A percentile compares a stretch with the other conserved stretches of the same genome.
Conservation (phyloP, 2,888 invertebrate genomes). For the Andricus curvator region DNA sequence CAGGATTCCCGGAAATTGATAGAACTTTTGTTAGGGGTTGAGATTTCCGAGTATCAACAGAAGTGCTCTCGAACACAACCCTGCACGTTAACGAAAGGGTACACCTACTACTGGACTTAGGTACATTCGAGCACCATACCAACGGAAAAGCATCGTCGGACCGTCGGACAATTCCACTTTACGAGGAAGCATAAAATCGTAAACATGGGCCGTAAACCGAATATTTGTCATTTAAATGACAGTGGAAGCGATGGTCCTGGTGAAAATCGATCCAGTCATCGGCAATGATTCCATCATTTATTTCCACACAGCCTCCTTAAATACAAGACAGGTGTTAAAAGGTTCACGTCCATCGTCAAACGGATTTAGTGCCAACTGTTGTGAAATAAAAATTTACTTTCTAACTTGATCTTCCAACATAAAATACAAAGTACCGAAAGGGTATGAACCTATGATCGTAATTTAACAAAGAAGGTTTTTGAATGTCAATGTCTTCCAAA, state of each 20-base stretch:
- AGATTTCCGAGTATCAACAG: neutral
- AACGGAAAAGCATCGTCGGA: constrained; percentile 43
- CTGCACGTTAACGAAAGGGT: constrained; percentile 40
- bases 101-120: constrained; percentile 24
- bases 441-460: no score
- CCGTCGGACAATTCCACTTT: constrained; percentile 67
- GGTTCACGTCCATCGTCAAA: constrained; percentile 8
- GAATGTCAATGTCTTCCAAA: neutral
- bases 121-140: constrained; percentile 13
- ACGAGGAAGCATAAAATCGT: constrained; percentile 69
- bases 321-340: constrained; percentile 10
- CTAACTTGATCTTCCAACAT: neutral
- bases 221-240: constrained; percentile 64
- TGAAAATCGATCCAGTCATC: constrained; percentile 42
- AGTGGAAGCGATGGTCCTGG: constrained; percentile 47
- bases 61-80: constrained; percentile 17
- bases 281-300: constrained; percentile 14
- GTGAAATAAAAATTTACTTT: constrained; percentile 3
- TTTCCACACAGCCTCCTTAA: neutral
- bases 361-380: neutral
- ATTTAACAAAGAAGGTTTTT: neutral
- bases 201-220: constrained; percentile 68
- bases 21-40: neutral
- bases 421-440: constrained; percentile 1
- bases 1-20: neutral